Evolutionary conservation across 35 echinoderm and acorn worm species (phyloP).

Genomic region (Patiria miniata): DNA sequence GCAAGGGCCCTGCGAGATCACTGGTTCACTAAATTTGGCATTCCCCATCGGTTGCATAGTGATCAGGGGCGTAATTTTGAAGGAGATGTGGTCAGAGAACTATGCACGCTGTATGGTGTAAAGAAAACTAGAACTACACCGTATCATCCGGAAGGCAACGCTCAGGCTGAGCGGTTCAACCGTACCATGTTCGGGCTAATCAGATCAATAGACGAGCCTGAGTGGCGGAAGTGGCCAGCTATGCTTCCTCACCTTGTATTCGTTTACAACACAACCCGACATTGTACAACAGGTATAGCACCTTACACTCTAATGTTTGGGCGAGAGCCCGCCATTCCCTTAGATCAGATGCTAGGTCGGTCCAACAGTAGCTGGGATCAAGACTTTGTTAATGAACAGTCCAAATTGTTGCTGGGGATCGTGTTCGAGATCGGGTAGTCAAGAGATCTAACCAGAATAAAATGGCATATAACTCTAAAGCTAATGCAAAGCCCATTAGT

Average conservation of each 20-base stretch:
- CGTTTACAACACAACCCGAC: slow-evolving; percentile 69
- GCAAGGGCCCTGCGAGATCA: slow-evolving; percentile 34
- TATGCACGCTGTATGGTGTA: slow-evolving; percentile 73
- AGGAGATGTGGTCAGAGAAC: slow-evolving; percentile 45
- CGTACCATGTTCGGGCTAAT: slow-evolving; percentile 65
- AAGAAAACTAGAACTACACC: slow-evolving; percentile 22
- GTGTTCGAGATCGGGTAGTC: background rate
- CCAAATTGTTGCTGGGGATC: background rate
- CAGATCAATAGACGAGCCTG: slow-evolving; percentile 22
- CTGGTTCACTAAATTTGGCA: slow-evolving; percentile 19
- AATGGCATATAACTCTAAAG: no score
- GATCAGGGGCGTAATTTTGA: slow-evolving; percentile 77
- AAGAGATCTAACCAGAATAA: no score
- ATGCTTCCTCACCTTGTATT: slow-evolving; percentile 74
- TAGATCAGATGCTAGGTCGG: background rate
- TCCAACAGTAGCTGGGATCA: background rate
- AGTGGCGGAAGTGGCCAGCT: slow-evolving; percentile 58
- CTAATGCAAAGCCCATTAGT: no score
- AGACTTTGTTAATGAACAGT: background rate
- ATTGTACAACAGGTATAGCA: slow-evolving; percentile 70
- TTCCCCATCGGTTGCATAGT: slow-evolving; percentile 46
- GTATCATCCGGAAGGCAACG: no score
- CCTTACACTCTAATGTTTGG: slow-evolving; percentile 6
- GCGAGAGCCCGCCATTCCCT: no score
- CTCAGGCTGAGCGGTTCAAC: slow-evolving; percentile 65